Base-by-base conservation (phyloP, 2,888 invertebrate species). In the Blastobasis adustella region DNA sequence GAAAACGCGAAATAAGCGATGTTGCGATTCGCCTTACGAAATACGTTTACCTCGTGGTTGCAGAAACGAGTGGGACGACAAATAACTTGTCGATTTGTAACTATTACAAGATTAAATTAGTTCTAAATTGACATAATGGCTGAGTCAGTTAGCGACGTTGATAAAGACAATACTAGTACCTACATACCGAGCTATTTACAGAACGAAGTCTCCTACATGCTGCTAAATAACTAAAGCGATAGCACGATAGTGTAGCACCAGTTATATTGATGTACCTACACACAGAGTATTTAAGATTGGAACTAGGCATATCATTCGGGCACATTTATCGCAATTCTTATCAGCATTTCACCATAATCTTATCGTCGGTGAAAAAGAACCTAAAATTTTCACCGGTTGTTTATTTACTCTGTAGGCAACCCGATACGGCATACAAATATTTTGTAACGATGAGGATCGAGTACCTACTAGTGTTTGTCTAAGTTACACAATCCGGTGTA, bases 1-100 rank as follows among this genome's bases (percentile, higher is more conserved):
- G 87, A 88, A 82, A 88, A 88, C 82, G 82, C 73, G 73, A 85
- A 87, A 83, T 86, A 83, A 82, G 78, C 82, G 76, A 83, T 76
- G 83, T 84, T 86, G 88, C 86, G 84, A 82, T 85, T 80, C 68
- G 73, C 69, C 78, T 87, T 87, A 77, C 80, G 86, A 82, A 87
- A 87, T 77, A 82, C 73, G 77, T 81, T 74, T 74, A 71, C 73
- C 77, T 78, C 71, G 77, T 70, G 81, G 79, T 83, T 83, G 80
- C 83, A 79, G 79, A 77, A 81, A 80, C 75, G 79, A 82, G 87
- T 85, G 83, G 86, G 84, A 80, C 82, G 81, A 79, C 81, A 82
- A 79, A 79, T 81, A 84, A 83, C 77, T 76, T 64, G 69, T 68
- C 68, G 67, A 74, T 74, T 76, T 71, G 71, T 70, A 69, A 73